Evolutionary conservation across 2,113 vertebrate genomes (phyloP), one percentile per base, ranked within the genome.

Genomic region (Alligator mississippiensis): DNA sequence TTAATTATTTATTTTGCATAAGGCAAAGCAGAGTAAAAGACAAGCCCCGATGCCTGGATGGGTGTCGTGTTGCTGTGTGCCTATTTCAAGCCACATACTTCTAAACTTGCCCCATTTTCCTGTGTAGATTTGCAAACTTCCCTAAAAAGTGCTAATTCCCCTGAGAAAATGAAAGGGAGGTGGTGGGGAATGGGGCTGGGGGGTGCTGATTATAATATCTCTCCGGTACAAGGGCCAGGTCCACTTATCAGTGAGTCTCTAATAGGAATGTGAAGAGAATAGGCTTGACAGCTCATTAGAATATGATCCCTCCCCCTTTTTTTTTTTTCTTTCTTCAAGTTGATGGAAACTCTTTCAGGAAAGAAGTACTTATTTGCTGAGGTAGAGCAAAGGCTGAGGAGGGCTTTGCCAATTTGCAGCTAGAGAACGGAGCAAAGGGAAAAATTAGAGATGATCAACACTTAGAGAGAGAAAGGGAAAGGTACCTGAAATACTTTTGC

Each of bases 361-460:
- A 92, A 96, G 96, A 85, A 98, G 97, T 96, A 97, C 98, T 98
- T 98, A 96, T 96, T 97, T 97, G 97, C 94, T 96, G 98, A 98
- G 98, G 98, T 98, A 96, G 97, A 98, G 95, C 96, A 80, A 47
- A 75, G 93, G 96, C 97, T 97, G 96, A 97, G 96, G 94, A 97
- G 91, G 91, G 94, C 66, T 96, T 97, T 97, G 97, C 98, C 97
- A 95, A 94, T 87, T 92, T 91, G 92, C 96, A 95, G 95, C 94
- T 82, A 95, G 89, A 86, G 80, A 85, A 93, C 96, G 96, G 96
- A 87, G 82, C 88, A 94, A 94, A 15, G n/a, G 94, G 86, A 95
- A 87, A 76, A 87, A 85, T 57, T 90, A 22, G 91, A 85, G 11
- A 21, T 27, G 78, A 94, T 81, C 92, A 63, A 13, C 55, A 34